phyloP scores from a whole-genome alignment of 2,888 invertebrate species.

The Metacarcinus magister region DNA sequence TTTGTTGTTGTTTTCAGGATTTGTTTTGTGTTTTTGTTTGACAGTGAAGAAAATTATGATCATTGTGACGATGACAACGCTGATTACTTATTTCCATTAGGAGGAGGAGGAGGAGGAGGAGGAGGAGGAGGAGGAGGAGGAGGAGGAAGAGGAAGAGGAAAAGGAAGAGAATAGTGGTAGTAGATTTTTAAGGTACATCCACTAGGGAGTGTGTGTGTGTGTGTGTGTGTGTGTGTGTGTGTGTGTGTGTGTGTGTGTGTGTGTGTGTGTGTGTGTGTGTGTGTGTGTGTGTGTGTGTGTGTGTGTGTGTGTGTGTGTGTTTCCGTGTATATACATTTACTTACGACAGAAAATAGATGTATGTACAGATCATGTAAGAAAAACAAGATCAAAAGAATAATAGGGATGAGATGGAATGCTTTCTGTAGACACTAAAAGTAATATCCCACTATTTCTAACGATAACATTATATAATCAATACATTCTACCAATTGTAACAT shows the following conservation, averaged over 20 bases:
- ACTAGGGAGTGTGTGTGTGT: background rate
- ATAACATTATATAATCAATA: too few species aligned
- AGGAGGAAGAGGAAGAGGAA: constrained; percentile 42
- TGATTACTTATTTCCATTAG: constrained; percentile 11
- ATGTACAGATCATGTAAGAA: too few species aligned
- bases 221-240: constrained; percentile 47
- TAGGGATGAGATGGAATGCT: too few species aligned
- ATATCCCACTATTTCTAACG: too few species aligned
- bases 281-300: background rate
- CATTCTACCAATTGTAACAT: too few species aligned
- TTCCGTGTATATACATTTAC: too few species aligned
- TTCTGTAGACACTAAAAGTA: too few species aligned
- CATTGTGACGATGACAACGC: background rate
- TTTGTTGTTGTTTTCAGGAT: background rate
- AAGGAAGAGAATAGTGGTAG: background rate
- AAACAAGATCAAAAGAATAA: too few species aligned
- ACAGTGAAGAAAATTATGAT: background rate
- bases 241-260: constrained; percentile 43
- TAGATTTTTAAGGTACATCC: background rate
- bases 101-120: background rate
- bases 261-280: constrained; percentile 22
- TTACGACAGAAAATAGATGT: too few species aligned
- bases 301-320: background rate
- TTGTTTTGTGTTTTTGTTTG: background rate
- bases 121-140: background rate